Evolutionary conservation across 2,888 invertebrate genomes (phyloP), one percentile per base, ranked within the genome.

Genomic region (Lithosia quadra): DNA sequence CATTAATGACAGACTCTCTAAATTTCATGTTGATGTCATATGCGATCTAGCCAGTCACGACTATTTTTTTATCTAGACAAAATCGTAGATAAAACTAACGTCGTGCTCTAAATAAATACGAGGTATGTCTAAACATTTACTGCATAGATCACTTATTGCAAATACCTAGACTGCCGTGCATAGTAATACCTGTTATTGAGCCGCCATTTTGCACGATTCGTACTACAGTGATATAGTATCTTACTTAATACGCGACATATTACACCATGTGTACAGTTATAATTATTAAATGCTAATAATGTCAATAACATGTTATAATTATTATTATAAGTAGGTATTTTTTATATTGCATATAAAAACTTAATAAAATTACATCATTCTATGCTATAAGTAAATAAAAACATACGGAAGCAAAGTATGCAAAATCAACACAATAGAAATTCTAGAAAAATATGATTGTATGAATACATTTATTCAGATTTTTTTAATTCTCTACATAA

Each of bases 171-270:
- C 36, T 60, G 22, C 59, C 9, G 22, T 60, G 36, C 36, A 56
- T 65, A 43, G 65, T 65, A 65, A 58, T 60, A 60, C 59, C 59
- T 36, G 59, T 36, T 36, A 60, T 60, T 36, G 59, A 59, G 59
- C 28, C 28, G 24, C 43, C n/a, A n/a, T 62, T 49, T 49, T 60
- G 62, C 43, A 62, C 43, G 49, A 62, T 49, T n/a, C 43, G 49
- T 28, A 62, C 62, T n/a, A 49, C 28, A 43, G 10, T 24, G n/a
- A 24, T 58, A 10, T 58, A 33, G 58, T 62, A n/a, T 62, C 43
- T 49, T 62, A 62, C 43, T 28, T 62, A 62, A 28, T 43, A n/a
- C n/a, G 49, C 43, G 11, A 62, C 43, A 39, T 39, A 28, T 61
- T 61, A 39, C 22, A 39, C 24, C 11, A 49, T 43, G 24, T 43